Evolutionary conservation across 2,797 vertebrate genomes (phyloP).

Genomic region (Tarsius wallacei): DNA sequence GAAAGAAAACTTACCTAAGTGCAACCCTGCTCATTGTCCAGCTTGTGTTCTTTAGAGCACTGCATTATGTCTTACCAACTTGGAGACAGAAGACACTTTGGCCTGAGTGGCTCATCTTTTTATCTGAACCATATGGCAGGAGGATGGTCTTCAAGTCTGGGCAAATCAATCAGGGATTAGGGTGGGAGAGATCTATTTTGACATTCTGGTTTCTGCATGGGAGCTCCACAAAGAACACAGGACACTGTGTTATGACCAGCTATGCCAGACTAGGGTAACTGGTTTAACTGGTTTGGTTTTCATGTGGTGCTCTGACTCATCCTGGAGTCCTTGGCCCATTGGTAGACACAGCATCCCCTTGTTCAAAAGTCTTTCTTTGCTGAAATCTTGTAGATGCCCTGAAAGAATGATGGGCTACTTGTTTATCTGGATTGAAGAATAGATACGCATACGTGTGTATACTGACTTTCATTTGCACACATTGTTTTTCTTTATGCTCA

Average conservation of each 20-base stretch:
- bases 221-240: slow-evolving; percentile 12
- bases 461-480: background rate
- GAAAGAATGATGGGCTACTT: background rate
- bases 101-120: slow-evolving; percentile 20
- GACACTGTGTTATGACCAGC: background rate
- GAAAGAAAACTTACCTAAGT: background rate
- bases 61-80: background rate
- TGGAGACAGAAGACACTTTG: background rate
- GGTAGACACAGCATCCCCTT: background rate
- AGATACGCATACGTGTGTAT: background rate
- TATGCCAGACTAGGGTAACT: background rate
- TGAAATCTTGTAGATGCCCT: background rate
- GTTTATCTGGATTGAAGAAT: background rate
- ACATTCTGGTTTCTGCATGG: background rate
- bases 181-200: background rate
- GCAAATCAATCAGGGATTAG: background rate
- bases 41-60: background rate
- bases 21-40: fast-evolving
- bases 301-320: background rate
- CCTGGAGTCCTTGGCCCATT: background rate
- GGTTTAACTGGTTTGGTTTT: slow-evolving; percentile 16
- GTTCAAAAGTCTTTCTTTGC: slow-evolving; percentile 5
- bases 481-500: background rate
- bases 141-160: background rate
- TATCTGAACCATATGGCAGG: slow-evolving; percentile 30